Conservation (phyloP, 1,140 invertebrate genomes). For the Procambarus clarkii region DNA sequence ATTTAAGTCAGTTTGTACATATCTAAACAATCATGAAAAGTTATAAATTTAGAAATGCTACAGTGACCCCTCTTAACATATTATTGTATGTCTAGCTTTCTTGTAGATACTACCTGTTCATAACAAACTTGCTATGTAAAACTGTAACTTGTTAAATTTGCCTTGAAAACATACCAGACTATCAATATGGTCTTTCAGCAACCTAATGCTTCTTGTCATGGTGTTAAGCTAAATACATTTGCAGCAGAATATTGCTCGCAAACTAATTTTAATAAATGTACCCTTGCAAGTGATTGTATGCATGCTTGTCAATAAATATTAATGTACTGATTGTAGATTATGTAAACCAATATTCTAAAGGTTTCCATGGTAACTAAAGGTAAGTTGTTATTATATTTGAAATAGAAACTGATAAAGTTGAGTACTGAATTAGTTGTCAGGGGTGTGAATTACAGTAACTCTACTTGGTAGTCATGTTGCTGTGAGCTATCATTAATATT, state of each 20-base stretch:
- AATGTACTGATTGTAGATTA: slow-evolving; percentile 5
- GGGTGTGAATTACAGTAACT: background rate
- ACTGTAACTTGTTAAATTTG: background rate
- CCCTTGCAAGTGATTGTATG: slow-evolving; percentile 22
- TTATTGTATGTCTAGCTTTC: background rate
- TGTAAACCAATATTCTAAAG: background rate
- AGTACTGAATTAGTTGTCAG: too few relatives aligned
- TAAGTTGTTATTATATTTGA: background rate
- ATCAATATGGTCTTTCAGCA: background rate
- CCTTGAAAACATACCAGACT: background rate
- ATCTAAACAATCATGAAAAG: background rate
- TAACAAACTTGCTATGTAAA: background rate
- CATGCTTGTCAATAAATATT: slow-evolving; percentile 30
- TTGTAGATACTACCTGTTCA: background rate
- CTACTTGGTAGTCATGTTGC: too few relatives aligned
- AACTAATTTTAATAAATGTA: background rate
- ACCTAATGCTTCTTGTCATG: background rate
- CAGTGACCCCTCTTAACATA: background rate
- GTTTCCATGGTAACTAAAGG: background rate
- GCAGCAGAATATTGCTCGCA: background rate
- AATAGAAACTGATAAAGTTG: too few relatives aligned
- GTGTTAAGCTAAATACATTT: background rate
- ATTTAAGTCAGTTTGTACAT: background rate
- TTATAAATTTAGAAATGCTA: background rate
- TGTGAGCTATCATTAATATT: too few relatives aligned